Evolutionary conservation across 2,888 invertebrate genomes (phyloP).

Genomic region (Cancer borealis): DNA sequence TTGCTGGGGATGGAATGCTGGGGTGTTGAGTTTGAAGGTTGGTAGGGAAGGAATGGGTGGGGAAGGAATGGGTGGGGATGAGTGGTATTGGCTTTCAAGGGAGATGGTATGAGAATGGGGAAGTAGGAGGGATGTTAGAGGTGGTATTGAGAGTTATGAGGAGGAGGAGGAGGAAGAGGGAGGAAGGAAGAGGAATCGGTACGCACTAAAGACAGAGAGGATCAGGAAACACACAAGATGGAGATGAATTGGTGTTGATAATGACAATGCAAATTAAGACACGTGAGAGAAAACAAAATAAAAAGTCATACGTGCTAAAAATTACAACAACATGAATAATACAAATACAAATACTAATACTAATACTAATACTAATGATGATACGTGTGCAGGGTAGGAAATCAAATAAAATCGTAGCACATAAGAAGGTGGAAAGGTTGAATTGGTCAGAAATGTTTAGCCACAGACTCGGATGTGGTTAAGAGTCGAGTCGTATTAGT

Average conservation of each 20-base stretch:
- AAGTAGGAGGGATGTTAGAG: background rate
- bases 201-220: background rate
- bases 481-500: background rate
- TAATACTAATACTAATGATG: background rate
- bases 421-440: background rate
- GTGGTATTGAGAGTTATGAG: background rate
- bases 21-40: background rate
- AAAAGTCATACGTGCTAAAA: background rate
- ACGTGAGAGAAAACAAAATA: background rate
- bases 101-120: background rate
- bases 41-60: background rate
- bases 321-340: background rate
- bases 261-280: background rate
- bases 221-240: background rate
- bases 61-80: too few relatives aligned
- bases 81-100: background rate
- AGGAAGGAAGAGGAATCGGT: background rate
- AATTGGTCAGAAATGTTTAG: background rate
- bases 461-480: constrained; percentile 25
- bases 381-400: background rate
- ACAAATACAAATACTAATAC: background rate
- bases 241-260: background rate
- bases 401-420: background rate
- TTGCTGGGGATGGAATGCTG: background rate
- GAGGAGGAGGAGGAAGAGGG: background rate